Evolutionary conservation across 1,140 invertebrate genomes (phyloP).

Genomic region (Sarcophaga peregrina): DNA sequence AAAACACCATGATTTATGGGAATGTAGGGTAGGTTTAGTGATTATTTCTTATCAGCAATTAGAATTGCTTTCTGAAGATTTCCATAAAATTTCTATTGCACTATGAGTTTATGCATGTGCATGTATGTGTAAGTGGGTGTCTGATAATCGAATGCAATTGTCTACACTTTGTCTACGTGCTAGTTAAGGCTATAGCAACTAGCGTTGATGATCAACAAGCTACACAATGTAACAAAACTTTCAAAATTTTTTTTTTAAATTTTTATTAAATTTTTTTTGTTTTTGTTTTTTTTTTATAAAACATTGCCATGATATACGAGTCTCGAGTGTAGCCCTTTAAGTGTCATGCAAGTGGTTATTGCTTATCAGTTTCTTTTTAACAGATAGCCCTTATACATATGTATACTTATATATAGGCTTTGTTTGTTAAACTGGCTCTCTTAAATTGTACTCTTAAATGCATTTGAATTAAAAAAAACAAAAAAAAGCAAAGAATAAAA

Average conservation of each 20-base stretch:
- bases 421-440: background rate
- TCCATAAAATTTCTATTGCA: background rate
- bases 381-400: too few relatives aligned
- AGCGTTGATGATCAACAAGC: background rate
- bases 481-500: too few relatives aligned
- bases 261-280: too few relatives aligned
- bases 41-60: background rate
- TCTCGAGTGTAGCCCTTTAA: too few relatives aligned
- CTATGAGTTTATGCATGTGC: background rate
- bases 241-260: too few relatives aligned
- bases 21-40: too few relatives aligned
- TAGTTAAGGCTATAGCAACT: background rate
- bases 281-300: too few relatives aligned
- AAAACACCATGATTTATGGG: too few relatives aligned
- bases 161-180: conserved; percentile 7
- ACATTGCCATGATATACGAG: too few relatives aligned
- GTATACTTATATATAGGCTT: too few relatives aligned
- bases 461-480: background rate
- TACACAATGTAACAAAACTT: background rate
- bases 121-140: background rate
- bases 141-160: background rate
- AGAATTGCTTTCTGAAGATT: conserved; percentile 4
- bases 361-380: too few relatives aligned
- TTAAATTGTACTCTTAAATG: background rate
- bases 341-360: too few relatives aligned